phyloP scores from a whole-genome alignment of 2,113 vertebrate species.

The Puffinus mauretanicus region DNA sequence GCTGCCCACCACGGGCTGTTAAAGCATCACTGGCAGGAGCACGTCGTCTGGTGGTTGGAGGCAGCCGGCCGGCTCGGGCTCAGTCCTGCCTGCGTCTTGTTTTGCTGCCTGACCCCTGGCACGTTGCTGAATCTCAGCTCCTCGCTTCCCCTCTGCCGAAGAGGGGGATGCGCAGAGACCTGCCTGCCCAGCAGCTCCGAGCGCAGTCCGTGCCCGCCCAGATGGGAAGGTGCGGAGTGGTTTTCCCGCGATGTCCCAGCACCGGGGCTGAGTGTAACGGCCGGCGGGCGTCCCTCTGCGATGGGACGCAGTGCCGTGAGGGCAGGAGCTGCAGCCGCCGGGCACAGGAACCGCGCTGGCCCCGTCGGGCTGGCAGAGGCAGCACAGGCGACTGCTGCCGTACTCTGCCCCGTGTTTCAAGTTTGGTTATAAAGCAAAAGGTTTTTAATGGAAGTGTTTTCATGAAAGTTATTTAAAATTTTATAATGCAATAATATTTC shows the following conservation, averaged over 20 bases:
- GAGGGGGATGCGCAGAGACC: neutral
- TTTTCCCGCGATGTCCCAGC: neutral
- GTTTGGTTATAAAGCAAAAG: neutral
- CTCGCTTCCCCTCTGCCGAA: accelerated
- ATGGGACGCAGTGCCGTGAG: accelerated
- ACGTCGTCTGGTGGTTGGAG: neutral
- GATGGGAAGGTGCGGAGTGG: neutral
- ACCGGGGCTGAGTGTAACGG: accelerated
- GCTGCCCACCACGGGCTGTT: neutral
- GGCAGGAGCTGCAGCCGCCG: neutral
- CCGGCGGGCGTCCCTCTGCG: neutral
- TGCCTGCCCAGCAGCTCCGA: accelerated
- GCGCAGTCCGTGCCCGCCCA: accelerated
- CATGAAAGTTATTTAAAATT: neutral
- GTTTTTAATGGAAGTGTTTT: neutral
- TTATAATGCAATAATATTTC: neutral
- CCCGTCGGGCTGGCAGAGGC: accelerated
- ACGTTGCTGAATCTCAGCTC: neutral
- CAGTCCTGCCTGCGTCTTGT: neutral
- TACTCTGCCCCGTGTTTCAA: accelerated
- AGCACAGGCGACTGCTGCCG: accelerated
- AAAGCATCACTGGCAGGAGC: neutral
- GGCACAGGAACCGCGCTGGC: accelerated
- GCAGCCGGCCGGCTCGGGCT: neutral
- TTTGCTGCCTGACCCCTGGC: neutral